A percentile compares a stretch with the other conserved stretches of the same genome.
Evolutionary conservation across 2,113 vertebrate genomes (phyloP).

Genomic region (Centropus bengalensis): DNA sequence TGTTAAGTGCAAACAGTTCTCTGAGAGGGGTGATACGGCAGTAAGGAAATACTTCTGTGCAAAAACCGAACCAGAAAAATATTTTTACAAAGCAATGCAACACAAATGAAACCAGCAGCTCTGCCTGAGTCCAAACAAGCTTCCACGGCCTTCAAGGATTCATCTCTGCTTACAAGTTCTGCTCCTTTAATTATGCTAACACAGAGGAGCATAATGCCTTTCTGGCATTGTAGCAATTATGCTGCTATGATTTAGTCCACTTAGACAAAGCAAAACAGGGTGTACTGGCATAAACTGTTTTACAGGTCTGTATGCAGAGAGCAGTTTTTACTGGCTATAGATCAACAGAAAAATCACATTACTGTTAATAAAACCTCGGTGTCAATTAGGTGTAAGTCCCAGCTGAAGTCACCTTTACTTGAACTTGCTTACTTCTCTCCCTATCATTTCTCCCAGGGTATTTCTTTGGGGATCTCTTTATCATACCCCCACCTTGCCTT

Average conservation of each 20-base stretch:
- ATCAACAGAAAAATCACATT: background rate
- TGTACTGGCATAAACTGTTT: background rate
- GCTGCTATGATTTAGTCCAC: background rate
- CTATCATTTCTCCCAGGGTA: background rate
- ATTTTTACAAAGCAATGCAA: background rate
- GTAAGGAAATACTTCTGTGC: background rate
- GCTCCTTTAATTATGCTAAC: constrained; percentile 11
- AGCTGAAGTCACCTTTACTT: background rate
- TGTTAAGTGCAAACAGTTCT: background rate
- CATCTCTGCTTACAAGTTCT: constrained; percentile 1
- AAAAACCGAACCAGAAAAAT: background rate
- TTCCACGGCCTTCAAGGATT: background rate
- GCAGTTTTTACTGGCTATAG: background rate
- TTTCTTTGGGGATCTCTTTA: background rate
- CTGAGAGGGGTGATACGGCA: background rate
- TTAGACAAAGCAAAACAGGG: background rate
- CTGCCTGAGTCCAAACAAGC: background rate
- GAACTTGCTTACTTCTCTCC: background rate
- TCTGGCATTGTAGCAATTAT: background rate
- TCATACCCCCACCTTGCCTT: fast-evolving
- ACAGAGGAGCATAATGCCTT: background rate
- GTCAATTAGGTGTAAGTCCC: background rate
- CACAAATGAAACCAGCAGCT: background rate
- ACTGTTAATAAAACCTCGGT: background rate
- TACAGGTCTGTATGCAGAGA: background rate